A percentile compares a stretch with the other conserved stretches of the same genome.
phyloP scores from a whole-genome alignment of 1,140 invertebrate species.

The Sitobion miscanthi region DNA sequence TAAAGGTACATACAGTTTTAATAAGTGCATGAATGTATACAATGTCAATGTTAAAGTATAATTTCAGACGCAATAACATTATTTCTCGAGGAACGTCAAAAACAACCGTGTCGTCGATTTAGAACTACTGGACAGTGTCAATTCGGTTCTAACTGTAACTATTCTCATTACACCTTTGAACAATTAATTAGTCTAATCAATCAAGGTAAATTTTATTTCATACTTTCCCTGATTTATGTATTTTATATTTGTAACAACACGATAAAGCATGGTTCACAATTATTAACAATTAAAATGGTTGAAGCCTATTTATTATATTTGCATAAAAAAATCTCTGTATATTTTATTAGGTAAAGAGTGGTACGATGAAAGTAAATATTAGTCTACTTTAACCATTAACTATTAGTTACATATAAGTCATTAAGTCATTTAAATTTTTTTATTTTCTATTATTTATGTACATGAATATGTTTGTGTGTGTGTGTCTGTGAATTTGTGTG shows the following conservation, averaged over 20 bases:
- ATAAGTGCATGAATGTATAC: background rate
- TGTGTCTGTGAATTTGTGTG: background rate
- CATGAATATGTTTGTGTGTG: background rate
- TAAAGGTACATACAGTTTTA: constrained; percentile 28
- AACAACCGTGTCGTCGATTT: constrained; percentile 42
- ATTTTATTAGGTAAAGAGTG: background rate
- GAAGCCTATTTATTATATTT: background rate
- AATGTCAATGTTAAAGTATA: constrained; percentile 27
- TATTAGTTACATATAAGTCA: background rate
- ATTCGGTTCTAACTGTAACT: constrained; percentile 38
- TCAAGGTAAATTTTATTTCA: constrained; percentile 36
- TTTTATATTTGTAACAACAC: background rate
- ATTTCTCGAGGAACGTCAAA: constrained; percentile 46
- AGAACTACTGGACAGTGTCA: constrained; percentile 46
- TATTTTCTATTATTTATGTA: background rate
- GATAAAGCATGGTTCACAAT: constrained; percentile 4
- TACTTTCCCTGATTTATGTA: background rate
- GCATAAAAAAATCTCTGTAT: background rate
- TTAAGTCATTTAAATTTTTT: background rate
- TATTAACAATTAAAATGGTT: background rate
- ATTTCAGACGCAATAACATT: constrained; percentile 52
- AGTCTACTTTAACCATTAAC: background rate
- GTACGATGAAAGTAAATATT: background rate
- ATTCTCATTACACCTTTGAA: constrained; percentile 49
- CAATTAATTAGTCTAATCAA: constrained; percentile 45